phyloP scores from a whole-genome alignment of 2,797 vertebrate species.

The Xenops minutus region DNA sequence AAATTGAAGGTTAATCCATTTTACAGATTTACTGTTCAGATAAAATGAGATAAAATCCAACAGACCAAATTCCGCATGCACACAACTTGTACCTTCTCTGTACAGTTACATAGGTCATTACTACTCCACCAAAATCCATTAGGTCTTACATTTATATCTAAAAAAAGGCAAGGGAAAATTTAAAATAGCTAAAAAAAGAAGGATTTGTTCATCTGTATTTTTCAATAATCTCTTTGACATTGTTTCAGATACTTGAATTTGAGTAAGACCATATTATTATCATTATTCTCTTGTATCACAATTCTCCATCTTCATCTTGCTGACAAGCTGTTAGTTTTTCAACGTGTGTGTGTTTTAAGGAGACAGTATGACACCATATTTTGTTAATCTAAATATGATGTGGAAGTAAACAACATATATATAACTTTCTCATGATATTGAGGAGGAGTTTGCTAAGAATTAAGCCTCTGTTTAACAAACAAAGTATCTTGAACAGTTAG shows the following conservation, averaged over 20 bases:
- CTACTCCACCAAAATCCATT: background rate
- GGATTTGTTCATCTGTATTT: background rate
- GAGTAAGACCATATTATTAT: background rate
- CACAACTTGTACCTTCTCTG: background rate
- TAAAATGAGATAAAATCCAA: conserved; percentile 35
- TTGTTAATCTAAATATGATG: background rate
- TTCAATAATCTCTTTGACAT: background rate
- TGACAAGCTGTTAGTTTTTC: background rate
- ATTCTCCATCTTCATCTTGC: background rate
- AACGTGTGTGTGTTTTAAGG: background rate
- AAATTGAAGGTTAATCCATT: conserved; percentile 43
- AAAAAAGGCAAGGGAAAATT: background rate
- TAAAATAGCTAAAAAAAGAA: background rate
- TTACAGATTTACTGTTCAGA: conserved; percentile 13
- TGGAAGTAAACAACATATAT: background rate
- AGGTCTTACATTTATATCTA: background rate
- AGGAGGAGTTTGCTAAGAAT: background rate
- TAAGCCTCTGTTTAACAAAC: background rate
- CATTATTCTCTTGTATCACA: background rate
- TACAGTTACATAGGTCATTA: background rate
- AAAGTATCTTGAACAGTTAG: background rate
- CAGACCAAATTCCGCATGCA: background rate
- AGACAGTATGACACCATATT: background rate
- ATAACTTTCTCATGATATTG: background rate
- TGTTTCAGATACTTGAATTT: conserved; percentile 8